A percentile compares a stretch with the other conserved stretches of the same genome.
Conservation (phyloP, 2,797 vertebrate genomes). For the Halcyon chelicuti region DNA sequence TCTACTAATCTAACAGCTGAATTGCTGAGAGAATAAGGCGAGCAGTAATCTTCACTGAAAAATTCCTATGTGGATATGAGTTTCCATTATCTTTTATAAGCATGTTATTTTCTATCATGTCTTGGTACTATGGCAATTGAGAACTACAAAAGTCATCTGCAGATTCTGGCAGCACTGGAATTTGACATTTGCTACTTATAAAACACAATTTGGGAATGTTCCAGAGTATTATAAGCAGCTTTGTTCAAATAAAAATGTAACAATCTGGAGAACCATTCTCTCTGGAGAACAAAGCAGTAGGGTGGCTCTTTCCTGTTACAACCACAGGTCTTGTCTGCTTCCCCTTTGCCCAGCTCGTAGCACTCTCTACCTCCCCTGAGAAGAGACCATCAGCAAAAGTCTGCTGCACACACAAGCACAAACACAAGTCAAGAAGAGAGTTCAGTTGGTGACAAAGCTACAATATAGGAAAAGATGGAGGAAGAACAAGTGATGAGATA, state of each 20-base stretch:
- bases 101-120: background rate
- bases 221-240: background rate
- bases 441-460: background rate
- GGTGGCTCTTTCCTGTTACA: background rate
- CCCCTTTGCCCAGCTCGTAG: background rate
- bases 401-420: background rate
- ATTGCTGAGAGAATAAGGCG: background rate
- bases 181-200: constrained; percentile 49
- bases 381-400: background rate
- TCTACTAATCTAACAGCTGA: background rate
- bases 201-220: constrained; percentile 22
- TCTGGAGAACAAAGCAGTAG: background rate
- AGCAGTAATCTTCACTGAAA: background rate
- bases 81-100: background rate
- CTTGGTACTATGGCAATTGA: background rate
- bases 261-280: background rate
- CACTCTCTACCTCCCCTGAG: background rate
- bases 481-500: background rate
- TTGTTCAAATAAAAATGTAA: constrained; percentile 10
- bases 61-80: background rate
- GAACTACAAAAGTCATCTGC: constrained; percentile 25
- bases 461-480: background rate
- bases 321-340: background rate
- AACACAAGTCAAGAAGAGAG: background rate
- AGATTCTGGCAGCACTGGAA: constrained; percentile 23